These are phyloP conservation scores for Caenorhabditis latens DNA, from an alignment of 1,140 invertebrate genomes.

Conservation along the genomic window DNA sequence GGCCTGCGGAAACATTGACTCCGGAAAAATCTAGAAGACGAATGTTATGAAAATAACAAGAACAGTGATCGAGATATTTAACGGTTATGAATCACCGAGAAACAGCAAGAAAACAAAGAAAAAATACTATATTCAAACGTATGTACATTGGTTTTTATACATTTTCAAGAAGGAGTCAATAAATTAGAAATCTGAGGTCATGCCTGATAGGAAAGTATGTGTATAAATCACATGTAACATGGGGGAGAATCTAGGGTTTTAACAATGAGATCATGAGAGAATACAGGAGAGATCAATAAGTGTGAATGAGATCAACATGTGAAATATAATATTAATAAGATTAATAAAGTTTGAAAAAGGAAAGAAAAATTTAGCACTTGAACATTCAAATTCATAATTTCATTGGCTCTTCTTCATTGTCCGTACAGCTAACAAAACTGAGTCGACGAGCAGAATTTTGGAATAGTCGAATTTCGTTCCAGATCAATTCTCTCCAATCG, in stretches of 20 bases:
- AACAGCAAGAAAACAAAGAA: neutral
- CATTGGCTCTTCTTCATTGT: slow-evolving; percentile 57
- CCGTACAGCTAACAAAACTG: slow-evolving; percentile 46
- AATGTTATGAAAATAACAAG: neutral
- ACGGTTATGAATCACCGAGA: slow-evolving; percentile 1
- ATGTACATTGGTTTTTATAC: neutral
- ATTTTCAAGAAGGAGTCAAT: neutral
- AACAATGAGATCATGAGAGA: slow-evolving; percentile 1
- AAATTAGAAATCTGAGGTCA: slow-evolving; percentile 43
- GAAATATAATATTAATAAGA: neutral
- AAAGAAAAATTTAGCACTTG: neutral
- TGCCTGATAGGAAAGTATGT: neutral
- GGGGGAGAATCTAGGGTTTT: neutral
- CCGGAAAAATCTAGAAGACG: neutral
- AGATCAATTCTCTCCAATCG: slow-evolving; percentile 75
- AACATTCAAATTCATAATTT: slow-evolving; percentile 30
- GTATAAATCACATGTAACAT: neutral
- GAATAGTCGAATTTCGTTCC: slow-evolving; percentile 68
- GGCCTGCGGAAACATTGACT: slow-evolving; percentile 28
- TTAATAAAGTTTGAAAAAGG: neutral
- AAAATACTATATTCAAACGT: neutral
- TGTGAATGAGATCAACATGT: neutral
- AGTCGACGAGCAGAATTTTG: slow-evolving; percentile 43
- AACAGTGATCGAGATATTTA: neutral
- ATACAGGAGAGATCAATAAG: neutral